Conservation (phyloP, 1,140 invertebrate species). For the Temnothorax nylanderi region DNA sequence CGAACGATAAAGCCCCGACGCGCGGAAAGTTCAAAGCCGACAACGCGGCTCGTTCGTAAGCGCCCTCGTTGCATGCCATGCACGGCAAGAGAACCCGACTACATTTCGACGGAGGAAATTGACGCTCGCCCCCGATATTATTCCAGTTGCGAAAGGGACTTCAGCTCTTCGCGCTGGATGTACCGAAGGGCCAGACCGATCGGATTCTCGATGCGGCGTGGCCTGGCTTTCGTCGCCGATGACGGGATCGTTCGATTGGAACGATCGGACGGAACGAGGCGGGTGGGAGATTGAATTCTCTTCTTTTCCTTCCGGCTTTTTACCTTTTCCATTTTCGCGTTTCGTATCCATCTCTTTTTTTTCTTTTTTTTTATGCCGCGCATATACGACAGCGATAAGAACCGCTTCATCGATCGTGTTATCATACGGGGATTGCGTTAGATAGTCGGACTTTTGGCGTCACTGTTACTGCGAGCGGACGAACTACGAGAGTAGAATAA, state of each 20-base stretch:
- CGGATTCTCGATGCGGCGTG: background rate
- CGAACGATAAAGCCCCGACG: constrained; percentile 62
- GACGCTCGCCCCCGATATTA: constrained; percentile 62
- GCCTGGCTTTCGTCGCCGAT: constrained; percentile 13
- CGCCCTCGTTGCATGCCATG: constrained; percentile 12
- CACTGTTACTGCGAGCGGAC: constrained; percentile 20
- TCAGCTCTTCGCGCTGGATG: constrained; percentile 16
- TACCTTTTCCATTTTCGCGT: background rate
- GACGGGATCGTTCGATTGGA: constrained; percentile 33
- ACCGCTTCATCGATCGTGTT: constrained; percentile 26
- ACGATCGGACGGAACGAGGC: constrained; percentile 23
- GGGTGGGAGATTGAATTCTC: constrained; percentile 38
- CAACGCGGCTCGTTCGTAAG: constrained; percentile 53
- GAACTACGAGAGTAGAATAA: constrained; percentile 43
- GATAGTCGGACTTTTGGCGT: constrained; percentile 39
- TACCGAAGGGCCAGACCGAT: background rate
- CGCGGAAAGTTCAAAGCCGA: constrained; percentile 63
- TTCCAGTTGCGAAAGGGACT: constrained; percentile 50
- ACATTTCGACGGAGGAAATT: constrained; percentile 66
- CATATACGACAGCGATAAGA: constrained; percentile 8
- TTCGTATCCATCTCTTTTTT: background rate
- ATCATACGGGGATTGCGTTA: constrained; percentile 38
- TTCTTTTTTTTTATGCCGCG: background rate
- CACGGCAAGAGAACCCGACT: background rate
- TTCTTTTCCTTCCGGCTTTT: background rate